Conservation (phyloP, 2,113 vertebrate genomes). For the Micromys minutus region DNA sequence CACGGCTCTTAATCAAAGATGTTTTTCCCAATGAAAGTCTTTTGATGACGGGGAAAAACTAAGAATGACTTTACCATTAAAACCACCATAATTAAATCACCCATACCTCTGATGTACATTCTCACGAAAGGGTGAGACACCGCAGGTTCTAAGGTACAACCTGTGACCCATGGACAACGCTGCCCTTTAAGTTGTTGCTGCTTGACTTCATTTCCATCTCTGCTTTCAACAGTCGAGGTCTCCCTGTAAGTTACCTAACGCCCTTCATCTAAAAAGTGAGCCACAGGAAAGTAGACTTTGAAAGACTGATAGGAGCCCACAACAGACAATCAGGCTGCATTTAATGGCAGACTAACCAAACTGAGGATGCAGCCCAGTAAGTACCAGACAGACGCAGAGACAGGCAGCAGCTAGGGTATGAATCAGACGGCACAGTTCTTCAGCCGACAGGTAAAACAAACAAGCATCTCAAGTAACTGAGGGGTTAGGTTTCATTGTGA, state of each 20-base stretch:
- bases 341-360: background rate
- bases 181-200: background rate
- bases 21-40: slow-evolving; percentile 29
- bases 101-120: background rate
- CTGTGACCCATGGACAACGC: background rate
- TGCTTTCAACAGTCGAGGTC: background rate
- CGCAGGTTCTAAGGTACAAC: background rate
- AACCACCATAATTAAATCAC: background rate
- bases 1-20: background rate
- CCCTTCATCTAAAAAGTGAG: background rate
- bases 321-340: background rate
- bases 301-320: background rate
- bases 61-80: slow-evolving; percentile 21
- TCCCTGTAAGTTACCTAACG: background rate
- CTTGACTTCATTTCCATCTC: background rate
- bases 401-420: background rate
- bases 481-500: slow-evolving; percentile 18
- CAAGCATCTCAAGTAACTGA: background rate
- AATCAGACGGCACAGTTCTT: background rate
- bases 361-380: background rate
- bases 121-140: background rate
- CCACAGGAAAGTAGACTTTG: background rate
- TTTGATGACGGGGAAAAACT: background rate
- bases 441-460: background rate
- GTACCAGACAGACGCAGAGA: background rate